These are phyloP conservation scores for Bergia puertoricense DNA, from an alignment of 92 coral and sea anemone genomes.

Conservation along the genomic window DNA sequence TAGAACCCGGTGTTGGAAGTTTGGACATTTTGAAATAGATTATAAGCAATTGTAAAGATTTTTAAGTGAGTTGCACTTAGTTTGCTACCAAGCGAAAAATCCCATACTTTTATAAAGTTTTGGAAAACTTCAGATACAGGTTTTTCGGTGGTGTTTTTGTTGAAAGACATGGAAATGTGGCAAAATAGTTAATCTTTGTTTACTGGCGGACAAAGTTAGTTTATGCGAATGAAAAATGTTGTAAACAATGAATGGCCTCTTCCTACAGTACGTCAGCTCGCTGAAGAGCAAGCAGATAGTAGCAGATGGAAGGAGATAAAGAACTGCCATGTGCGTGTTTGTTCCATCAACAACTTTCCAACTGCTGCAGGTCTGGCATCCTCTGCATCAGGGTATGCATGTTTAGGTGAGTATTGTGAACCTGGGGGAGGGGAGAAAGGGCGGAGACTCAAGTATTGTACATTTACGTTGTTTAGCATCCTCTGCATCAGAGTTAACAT, in stretches of 20 bases:
- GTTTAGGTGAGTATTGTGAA: conserved; percentile 66
- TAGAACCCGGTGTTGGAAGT: too few species aligned
- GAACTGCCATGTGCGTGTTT: conserved; percentile 74
- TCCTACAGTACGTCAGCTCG: conserved; percentile 61
- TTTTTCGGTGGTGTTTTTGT: too few species aligned
- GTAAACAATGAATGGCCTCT: neutral
- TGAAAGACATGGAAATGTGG: too few species aligned
- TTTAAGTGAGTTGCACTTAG: too few species aligned
- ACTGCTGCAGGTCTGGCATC: conserved; percentile 99
- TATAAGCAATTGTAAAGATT: too few species aligned
- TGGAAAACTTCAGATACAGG: too few species aligned
- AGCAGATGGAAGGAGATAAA: conserved; percentile 58
- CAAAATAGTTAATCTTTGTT: neutral
- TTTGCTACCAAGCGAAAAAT: too few species aligned
- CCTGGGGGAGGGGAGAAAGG: neutral
- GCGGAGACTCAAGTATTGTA: neutral
- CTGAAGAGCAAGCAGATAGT: conserved; percentile 42
- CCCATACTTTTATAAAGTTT: too few species aligned
- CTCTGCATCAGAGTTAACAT: too few species aligned
- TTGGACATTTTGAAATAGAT: too few species aligned
- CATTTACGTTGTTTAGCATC: too few species aligned
- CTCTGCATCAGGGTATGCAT: conserved; percentile 95
- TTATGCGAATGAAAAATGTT: neutral
- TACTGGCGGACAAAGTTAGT: neutral
- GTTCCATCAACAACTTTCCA: conserved; percentile 92